Percentiles rank a stretch among this genome's conserved stretches.
phyloP scores from a whole-genome alignment of 2,113 vertebrate genomes.

The Corythornis vintsioides region DNA sequence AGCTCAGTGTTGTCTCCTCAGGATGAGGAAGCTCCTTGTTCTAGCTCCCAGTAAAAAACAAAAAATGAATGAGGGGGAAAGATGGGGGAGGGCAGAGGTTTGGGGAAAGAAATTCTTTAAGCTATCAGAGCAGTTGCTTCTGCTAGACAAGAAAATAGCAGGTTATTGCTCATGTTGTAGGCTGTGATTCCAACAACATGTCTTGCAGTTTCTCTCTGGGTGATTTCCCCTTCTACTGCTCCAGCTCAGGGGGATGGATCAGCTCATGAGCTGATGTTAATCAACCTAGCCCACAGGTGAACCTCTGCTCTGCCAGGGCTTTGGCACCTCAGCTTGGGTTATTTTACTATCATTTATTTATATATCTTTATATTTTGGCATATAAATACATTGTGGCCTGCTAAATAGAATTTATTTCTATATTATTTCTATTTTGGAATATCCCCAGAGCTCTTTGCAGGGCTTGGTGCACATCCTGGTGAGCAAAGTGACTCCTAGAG shows the following conservation, averaged over 20 bases:
- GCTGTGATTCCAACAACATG: not conserved
- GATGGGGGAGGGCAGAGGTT: not conserved
- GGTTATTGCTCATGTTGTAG: not conserved
- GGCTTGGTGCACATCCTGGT: not conserved
- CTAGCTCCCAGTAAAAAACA: not conserved
- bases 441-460: accelerated
- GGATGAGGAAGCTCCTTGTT: not conserved
- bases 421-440: not conserved
- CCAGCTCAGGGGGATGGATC: not conserved
- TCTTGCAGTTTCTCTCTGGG: not conserved
- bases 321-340: not conserved
- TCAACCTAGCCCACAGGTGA: too few relatives aligned
- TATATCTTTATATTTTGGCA: not conserved
- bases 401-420: too few relatives aligned
- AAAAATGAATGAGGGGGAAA: not conserved
- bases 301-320: not conserved
- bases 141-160: not conserved
- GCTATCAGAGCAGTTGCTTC: not conserved
- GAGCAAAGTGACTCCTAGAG: not conserved
- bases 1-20: not conserved
- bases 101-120: not conserved
- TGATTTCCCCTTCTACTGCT: not conserved
- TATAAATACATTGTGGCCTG: too few relatives aligned
- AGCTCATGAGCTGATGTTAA: not conserved
- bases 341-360: not conserved